Evolutionary conservation across 2,888 invertebrate genomes (phyloP).

Genomic region (Hirtodrosophila duncani): DNA sequence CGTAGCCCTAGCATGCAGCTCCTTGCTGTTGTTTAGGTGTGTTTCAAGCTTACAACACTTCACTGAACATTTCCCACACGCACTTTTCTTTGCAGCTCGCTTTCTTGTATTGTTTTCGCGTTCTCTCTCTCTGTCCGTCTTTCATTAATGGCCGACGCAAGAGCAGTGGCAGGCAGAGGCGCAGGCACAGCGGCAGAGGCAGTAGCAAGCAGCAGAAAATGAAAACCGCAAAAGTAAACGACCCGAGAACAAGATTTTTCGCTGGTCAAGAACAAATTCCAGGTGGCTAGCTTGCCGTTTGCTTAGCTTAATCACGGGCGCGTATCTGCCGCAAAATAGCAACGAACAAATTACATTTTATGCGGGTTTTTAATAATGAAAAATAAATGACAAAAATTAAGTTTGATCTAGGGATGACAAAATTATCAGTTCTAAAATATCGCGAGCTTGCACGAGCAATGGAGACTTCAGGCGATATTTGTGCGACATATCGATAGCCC

Average conservation of each 20-base stretch:
- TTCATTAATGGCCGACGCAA: constrained; percentile 60
- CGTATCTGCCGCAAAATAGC: constrained; percentile 31
- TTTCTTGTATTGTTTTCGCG: constrained; percentile 37
- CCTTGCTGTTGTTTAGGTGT: constrained; percentile 23
- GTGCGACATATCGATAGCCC: too few species aligned
- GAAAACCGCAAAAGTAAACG: not conserved
- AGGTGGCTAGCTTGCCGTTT: constrained; percentile 7
- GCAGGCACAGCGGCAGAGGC: constrained; percentile 25
- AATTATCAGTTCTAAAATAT: too few species aligned
- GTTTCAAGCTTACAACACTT: constrained; percentile 46
- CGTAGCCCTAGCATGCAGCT: constrained; percentile 9
- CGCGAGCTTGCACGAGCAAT: too few species aligned
- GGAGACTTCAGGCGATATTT: too few species aligned
- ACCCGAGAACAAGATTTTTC: constrained; percentile 10
- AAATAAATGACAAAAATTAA: too few species aligned
- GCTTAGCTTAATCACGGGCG: constrained; percentile 25
- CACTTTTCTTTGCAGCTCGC: constrained; percentile 14
- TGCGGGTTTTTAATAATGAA: too few species aligned
- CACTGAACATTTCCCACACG: constrained; percentile 38
- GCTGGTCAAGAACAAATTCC: constrained; percentile 3
- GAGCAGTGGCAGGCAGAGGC: constrained; percentile 4
- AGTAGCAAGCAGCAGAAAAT: not conserved
- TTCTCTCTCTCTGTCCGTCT: constrained; percentile 47
- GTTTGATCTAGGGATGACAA: too few species aligned
- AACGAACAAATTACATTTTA: constrained; percentile 47